Evolutionary conservation across 2,888 invertebrate genomes (phyloP).

Genomic region (Pammene aurita): DNA sequence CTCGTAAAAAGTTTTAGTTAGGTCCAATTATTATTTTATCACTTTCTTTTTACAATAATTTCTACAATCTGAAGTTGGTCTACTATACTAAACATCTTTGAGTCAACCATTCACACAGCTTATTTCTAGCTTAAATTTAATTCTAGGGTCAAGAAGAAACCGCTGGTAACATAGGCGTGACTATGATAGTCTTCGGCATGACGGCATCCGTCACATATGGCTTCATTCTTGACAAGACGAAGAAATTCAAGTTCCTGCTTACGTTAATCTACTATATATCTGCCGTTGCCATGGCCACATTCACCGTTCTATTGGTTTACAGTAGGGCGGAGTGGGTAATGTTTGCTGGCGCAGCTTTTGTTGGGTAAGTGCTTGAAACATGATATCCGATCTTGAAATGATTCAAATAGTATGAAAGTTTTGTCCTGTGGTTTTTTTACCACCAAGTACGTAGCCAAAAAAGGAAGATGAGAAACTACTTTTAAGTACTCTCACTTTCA

Average conservation of each 20-base stretch:
- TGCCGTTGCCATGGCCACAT: slow-evolving; percentile 83
- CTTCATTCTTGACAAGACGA: slow-evolving; percentile 85
- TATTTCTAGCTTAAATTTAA: background rate
- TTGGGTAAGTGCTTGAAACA: slow-evolving; percentile 77
- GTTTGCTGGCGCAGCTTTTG: slow-evolving; percentile 78
- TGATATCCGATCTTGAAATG: no score
- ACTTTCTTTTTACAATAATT: no score
- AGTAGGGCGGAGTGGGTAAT: slow-evolving; percentile 60
- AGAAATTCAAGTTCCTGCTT: slow-evolving; percentile 85
- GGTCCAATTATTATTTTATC: no score
- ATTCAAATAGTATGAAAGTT: no score
- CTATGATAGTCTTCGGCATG: slow-evolving; percentile 85
- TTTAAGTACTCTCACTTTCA: no score
- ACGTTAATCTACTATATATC: slow-evolving; percentile 82
- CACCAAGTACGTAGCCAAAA: no score
- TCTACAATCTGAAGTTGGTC: no score
- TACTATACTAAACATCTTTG: no score
- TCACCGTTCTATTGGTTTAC: slow-evolving; percentile 79
- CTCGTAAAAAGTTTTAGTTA: background rate
- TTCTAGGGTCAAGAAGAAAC: slow-evolving; percentile 77
- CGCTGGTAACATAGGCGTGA: slow-evolving; percentile 85
- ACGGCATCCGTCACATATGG: slow-evolving; percentile 85
- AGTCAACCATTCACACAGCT: no score
- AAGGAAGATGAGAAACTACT: no score
- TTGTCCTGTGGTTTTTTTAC: no score